Evolutionary conservation across 92 coral and sea anemone species (phyloP).

Genomic region (Montipora capitata): DNA sequence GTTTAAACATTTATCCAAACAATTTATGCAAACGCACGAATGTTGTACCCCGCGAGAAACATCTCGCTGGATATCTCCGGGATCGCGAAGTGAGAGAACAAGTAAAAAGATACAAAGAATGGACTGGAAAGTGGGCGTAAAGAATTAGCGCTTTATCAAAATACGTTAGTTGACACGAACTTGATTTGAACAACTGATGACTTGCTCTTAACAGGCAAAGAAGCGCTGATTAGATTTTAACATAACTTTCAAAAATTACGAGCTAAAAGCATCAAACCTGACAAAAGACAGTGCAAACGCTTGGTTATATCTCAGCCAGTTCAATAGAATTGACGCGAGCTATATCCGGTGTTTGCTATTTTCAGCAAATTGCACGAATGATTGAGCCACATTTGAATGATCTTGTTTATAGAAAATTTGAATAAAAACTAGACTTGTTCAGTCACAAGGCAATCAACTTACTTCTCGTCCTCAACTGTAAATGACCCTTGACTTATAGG

Average conservation of each 20-base stretch:
- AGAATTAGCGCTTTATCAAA: not conserved
- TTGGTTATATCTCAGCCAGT: conserved; percentile 21
- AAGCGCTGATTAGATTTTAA: not conserved
- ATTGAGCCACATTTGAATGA: not conserved
- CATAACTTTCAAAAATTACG: not conserved
- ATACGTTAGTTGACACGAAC: not conserved
- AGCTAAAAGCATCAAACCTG: not conserved
- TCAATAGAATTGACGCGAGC: conserved; percentile 35
- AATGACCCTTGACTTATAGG: conserved; percentile 30
- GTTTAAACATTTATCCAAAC: too few species aligned
- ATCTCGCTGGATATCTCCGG: too few species aligned
- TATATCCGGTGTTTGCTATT: conserved; percentile 39
- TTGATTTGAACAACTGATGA: not conserved
- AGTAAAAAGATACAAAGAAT: too few species aligned
- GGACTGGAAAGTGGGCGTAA: too few species aligned
- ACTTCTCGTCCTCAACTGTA: not conserved
- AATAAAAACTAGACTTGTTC: conserved; percentile 36
- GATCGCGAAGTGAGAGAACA: too few species aligned
- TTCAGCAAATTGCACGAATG: conserved; percentile 21
- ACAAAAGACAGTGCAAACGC: not conserved
- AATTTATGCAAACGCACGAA: too few species aligned
- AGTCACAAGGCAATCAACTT: conserved; percentile 39
- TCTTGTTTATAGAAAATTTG: conserved; percentile 24
- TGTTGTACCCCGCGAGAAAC: too few species aligned
- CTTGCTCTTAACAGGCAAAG: conserved; percentile 4